Percentiles rank a stretch among this genome's conserved stretches.
Evolutionary conservation across 1,140 invertebrate genomes (phyloP).

Genomic region (Phymorhynchus buccinoides): DNA sequence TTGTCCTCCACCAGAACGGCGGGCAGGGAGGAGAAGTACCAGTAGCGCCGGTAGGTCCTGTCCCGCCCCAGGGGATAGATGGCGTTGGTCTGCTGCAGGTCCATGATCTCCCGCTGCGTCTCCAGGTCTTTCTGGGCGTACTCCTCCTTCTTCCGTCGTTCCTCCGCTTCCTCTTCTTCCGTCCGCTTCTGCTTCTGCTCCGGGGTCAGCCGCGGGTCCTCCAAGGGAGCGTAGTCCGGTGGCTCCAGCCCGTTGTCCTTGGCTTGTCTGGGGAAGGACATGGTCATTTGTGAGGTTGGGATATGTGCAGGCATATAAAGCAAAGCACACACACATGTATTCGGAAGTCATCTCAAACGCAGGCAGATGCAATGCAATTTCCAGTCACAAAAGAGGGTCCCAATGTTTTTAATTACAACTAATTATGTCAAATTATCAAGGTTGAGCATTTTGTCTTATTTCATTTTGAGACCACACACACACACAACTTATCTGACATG

Average conservation of each 20-base stretch:
- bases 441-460: too few relatives aligned
- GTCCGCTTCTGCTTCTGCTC: slow-evolving; percentile 56
- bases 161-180: slow-evolving; percentile 67
- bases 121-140: slow-evolving; percentile 74
- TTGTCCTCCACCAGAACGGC: slow-evolving; percentile 78
- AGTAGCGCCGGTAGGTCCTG: slow-evolving; percentile 88
- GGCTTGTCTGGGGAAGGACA: background rate
- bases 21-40: slow-evolving; percentile 85
- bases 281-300: too few relatives aligned
- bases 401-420: too few relatives aligned
- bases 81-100: slow-evolving; percentile 75
- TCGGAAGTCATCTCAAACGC: too few relatives aligned
- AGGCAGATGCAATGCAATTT: too few relatives aligned
- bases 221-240: background rate
- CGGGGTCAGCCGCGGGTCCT: slow-evolving; percentile 41
- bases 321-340: too few relatives aligned
- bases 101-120: slow-evolving; percentile 76
- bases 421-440: too few relatives aligned
- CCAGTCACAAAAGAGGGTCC: too few relatives aligned
- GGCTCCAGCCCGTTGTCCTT: background rate
- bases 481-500: background rate
- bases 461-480: too few relatives aligned
- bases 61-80: slow-evolving; percentile 83
- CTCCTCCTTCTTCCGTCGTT: slow-evolving; percentile 72
- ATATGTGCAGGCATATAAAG: too few relatives aligned